Base-by-base conservation (phyloP, 2,797 vertebrate species). In the Acridotheres tristis region DNA sequence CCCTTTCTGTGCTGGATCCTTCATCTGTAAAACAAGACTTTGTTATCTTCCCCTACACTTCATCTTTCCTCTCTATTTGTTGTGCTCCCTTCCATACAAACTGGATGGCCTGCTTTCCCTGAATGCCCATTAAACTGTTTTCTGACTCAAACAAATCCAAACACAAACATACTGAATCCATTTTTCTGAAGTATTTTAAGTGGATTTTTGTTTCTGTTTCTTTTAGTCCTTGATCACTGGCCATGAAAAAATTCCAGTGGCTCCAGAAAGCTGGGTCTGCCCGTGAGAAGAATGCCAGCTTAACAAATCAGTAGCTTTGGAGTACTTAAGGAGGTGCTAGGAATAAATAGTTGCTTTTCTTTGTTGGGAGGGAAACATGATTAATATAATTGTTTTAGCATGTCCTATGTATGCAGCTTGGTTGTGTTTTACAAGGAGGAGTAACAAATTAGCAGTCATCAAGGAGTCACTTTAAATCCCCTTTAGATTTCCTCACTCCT, bases 261-360 rank as follows among this genome's bases (percentile, higher is more conserved):
- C 85, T 94, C 95, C 63, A 89, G 94, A 88, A 92, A 96, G 78
- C 90, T 91, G 91, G 76, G 88, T 95, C 88, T 96, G 88, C 93
- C 93, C 62, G 30, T 82, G 96, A 97, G 96, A 96, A 96, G 93
- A 91, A 94, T 86, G 94, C 91, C 95, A 97, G 92, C 84, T 94
- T 96, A 96, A 97, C 96, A 97, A 94, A 97, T 96, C 95, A 95
- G 96, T 96, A 94, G 95, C 96, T 97, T 95, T 94, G 78, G 97
- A 95, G 91, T 93, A 96, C 96, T 97, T 97, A 90, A 55, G 81
- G 96, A 97, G 96, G 96, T 94, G 90, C 65, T 93, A 91, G 85
- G 93, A 96, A 97, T 65, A 84, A 94, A 96, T 95, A 97, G 95
- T 91, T 97, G 94, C 88, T 97, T 95, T 76, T 81, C 93, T 96